A percentile compares a stretch with the other conserved stretches of the same genome.
Conservation (phyloP, 2,888 invertebrate species). For the Meliscaeva auricollis region DNA sequence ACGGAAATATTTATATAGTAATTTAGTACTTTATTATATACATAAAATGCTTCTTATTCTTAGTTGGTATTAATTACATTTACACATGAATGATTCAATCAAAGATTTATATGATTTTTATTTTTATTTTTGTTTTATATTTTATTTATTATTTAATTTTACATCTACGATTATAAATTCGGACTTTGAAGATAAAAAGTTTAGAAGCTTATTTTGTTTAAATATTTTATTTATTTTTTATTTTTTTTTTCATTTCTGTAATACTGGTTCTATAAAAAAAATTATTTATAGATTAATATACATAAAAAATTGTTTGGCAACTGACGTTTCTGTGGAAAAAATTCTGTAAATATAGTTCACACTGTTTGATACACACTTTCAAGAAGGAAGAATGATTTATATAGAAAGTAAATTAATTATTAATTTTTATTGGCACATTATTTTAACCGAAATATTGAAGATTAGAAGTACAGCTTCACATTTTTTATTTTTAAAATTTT, state of each 20-base stretch:
- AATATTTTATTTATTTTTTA: conserved; percentile 50
- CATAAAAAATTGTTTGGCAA: conserved; percentile 66
- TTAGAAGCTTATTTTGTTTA: conserved; percentile 67
- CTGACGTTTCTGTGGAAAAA: conserved; percentile 52
- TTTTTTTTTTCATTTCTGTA: conserved; percentile 49
- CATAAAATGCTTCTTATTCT: conserved; percentile 68
- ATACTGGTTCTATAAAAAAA: conserved; percentile 69
- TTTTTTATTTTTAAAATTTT: neutral
- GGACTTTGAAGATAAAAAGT: conserved; percentile 78
- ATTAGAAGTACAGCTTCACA: conserved; percentile 42
- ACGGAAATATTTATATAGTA: conserved; percentile 52
- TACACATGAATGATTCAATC: conserved; percentile 75
- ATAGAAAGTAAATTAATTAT: conserved; percentile 10
- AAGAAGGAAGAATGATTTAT: conserved; percentile 38
- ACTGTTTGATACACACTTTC: conserved; percentile 46
- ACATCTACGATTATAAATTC: conserved; percentile 79
- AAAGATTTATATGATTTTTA: conserved; percentile 58
- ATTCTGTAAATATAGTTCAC: conserved; percentile 46
- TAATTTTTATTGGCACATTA: conserved; percentile 54
- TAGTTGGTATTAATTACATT: conserved; percentile 71
- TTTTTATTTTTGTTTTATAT: conserved; percentile 46
- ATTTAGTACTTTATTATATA: conserved; percentile 56
- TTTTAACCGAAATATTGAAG: conserved; percentile 64
- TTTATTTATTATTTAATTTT: conserved; percentile 54
- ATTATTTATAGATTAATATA: conserved; percentile 65